A percentile compares a stretch with the other conserved stretches of the same genome.
These are phyloP conservation scores for Oscheius myriophilus DNA, from an alignment of 2,888 invertebrate genomes.

Conservation along the genomic window DNA sequence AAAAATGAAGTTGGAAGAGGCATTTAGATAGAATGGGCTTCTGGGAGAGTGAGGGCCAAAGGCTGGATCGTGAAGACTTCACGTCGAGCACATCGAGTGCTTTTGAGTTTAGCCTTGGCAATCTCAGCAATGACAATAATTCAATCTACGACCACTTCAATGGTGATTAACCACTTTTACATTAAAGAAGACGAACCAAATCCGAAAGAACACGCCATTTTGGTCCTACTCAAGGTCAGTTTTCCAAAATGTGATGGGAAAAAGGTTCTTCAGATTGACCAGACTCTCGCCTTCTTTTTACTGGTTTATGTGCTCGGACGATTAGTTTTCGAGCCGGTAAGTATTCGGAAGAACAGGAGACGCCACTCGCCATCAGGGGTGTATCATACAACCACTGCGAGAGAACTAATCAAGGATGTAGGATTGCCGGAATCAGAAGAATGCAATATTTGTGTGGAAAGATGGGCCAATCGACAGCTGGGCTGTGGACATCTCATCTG, in stretches of 20 bases:
- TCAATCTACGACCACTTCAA: conserved; percentile 26
- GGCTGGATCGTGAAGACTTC: conserved; percentile 31
- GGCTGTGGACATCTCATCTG: conserved; percentile 35
- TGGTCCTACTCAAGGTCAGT: conserved; percentile 29
- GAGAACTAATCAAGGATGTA: neutral
- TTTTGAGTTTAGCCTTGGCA: conserved; percentile 27
- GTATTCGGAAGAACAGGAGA: conserved; percentile 22
- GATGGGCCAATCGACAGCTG: conserved; percentile 35
- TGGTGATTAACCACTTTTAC: conserved; percentile 31
- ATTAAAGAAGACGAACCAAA: conserved; percentile 31
- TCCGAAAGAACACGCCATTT: conserved; percentile 20
- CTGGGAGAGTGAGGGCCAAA: conserved; percentile 24
- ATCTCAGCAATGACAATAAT: conserved; percentile 31
- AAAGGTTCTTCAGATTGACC: conserved; percentile 23
- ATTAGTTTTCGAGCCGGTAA: conserved; percentile 32
- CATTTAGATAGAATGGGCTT: conserved; percentile 20
- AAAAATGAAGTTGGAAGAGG: neutral
- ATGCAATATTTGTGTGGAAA: conserved; percentile 34
- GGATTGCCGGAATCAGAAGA: conserved; percentile 23
- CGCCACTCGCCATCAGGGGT: neutral
- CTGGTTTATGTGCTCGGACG: conserved; percentile 29
- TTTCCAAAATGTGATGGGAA: no score
- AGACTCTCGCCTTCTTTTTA: conserved; percentile 29
- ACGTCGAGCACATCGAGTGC: conserved; percentile 28
- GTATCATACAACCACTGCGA: neutral